Base-by-base conservation (phyloP, 2,113 vertebrate genomes). In the Nothocercus julius region DNA sequence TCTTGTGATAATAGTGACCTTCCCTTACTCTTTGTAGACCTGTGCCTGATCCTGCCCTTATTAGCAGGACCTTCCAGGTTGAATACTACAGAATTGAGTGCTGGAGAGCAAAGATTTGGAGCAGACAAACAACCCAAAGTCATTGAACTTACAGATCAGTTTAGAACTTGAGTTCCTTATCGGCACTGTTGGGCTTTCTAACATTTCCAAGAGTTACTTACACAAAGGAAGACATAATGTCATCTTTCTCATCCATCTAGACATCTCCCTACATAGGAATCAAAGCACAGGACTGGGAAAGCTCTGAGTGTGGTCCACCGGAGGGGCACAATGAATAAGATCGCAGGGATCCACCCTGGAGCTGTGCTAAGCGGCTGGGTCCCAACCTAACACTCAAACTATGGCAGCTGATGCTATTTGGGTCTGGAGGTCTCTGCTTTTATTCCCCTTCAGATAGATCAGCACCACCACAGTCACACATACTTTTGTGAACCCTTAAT, bases 1-100 rank as follows among this genome's bases (percentile, higher is more conserved):
- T 96, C 90, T 90, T 90, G 94, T 95, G 92, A 97, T 95, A 97
- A 95, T 95, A 96, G 96, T 89, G 94, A 92, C 95, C 96, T 95
- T 74, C 56, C 16, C 91, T 95, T 85, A 72, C 91, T 95, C 92
- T 85, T 87, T 84, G 61, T 95, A 84, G 92, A 81, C 62, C 86
- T 91, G 81, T 74, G 77, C 91, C 96, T 95, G 92, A 94, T 96
- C 93, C 85, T 92, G 67, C 86, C 82, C 89, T 18, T 93, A 94
- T 90, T 96, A 94, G 77, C 86, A 94, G 70, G 92, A 92, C 90
- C 90, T 95, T 96, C 90, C 63, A 58, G 90, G 86, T 86, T 13
- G 77, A 66, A 51, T 42, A 66, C 42, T 79, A 19, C 84, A 87
- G 92, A 89, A 92, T 90, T 95, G 96, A 93, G 69, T 90, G 95